Evolutionary conservation across 2,888 invertebrate species (phyloP), one percentile per base, ranked within the genome.

Genomic region (Melanophora roralis): DNA sequence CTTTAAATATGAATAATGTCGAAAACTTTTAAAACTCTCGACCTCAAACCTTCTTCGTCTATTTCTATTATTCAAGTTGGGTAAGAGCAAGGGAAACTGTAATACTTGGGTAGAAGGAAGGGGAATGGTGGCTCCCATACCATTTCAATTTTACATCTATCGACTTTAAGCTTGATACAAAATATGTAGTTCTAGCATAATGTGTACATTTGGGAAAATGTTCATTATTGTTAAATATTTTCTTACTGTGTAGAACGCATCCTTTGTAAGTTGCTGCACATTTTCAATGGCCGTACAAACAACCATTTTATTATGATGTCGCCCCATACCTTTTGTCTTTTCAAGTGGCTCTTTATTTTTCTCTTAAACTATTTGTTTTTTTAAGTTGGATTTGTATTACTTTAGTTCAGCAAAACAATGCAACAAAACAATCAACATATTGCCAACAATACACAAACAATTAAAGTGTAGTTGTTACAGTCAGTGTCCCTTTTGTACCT

Each of bases 261-360:
- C 21, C 53, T 43, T 57, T 69, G 34, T 65, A 32, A 72, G 19
- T 45, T 43, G 64, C 5, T 59, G 34, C 11, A 51, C 60, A 57
- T 60, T 65, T 65, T 67, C 71, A 80, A 80, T 77, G 51, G 67
- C 64, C 72, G 72, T 73, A 67, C 62, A 80, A 74, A 74, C 74
- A 67, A 80, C 68, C 72, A 73, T 80, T 77, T 80, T 80, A 80
- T 80, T 80, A 80, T 80, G 62, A 57, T 80, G 76, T 80, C 80
- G 80, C 76, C 76, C 67, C 47, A 72, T 55, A 72, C 64, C 80
- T 77, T 51, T 80, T 80, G 77, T 80, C 38, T 68, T 76, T 36
- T 80, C 72, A 77, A 80, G 80, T 80, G 80, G 80, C 64, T 73
- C 72, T 74, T 73, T 77, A 57, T 80, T 53, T 76, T 62, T 34